Conservation (phyloP, 1,140 invertebrate species). For the Euwallacea fornicatus region DNA sequence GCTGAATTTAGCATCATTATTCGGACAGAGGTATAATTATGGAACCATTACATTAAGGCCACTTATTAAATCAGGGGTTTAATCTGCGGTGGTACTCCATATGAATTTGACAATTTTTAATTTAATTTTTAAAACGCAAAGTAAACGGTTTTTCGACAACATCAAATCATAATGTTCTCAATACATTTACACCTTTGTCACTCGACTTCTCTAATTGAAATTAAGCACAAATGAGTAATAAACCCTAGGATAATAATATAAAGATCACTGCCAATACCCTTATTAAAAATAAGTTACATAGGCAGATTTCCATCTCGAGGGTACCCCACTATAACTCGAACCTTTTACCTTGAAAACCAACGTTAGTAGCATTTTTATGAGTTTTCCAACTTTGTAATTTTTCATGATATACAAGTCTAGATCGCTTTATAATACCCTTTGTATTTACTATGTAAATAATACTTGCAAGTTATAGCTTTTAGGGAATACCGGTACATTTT, state of each 20-base stretch:
- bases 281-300: conserved; percentile 39
- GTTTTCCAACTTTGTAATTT: conserved; percentile 39
- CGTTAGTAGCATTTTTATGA: conserved; percentile 28
- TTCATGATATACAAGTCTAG: conserved; percentile 31
- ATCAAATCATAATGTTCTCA: too few relatives aligned
- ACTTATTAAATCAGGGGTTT: too few relatives aligned
- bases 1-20: too few relatives aligned
- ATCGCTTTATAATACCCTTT: conserved; percentile 38
- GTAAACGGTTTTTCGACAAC: too few relatives aligned
- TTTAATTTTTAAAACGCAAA: too few relatives aligned
- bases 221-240: conserved; percentile 44
- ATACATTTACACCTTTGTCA: too few relatives aligned
- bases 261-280: conserved; percentile 47
- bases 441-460: conserved; percentile 44
- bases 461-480: conserved; percentile 15
- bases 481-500: too few relatives aligned
- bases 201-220: background rate
- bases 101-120: too few relatives aligned
- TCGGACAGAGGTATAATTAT: too few relatives aligned
- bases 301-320: conserved; percentile 45
- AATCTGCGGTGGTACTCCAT: too few relatives aligned
- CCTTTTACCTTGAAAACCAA: conserved; percentile 16
- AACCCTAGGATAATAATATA: conserved; percentile 42
- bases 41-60: too few relatives aligned
- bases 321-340: conserved; percentile 24